These are phyloP conservation scores for Cinclus cinclus DNA, from an alignment of 2,113 vertebrate genomes.

Conservation along the genomic window DNA sequence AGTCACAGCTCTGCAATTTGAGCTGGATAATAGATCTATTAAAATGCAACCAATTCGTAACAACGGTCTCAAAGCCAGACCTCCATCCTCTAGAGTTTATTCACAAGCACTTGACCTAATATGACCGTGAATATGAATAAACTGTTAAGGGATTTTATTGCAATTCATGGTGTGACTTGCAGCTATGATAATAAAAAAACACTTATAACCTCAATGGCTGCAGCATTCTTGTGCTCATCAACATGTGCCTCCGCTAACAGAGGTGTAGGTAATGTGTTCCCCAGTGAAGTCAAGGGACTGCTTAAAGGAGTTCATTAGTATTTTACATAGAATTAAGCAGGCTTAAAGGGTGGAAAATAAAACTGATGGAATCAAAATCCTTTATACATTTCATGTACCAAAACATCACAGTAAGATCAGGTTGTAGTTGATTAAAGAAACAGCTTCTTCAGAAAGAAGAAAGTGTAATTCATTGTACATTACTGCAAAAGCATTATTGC, in stretches of 20 bases:
- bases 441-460: background rate
- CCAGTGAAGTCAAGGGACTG: background rate
- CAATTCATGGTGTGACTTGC: background rate
- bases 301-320: background rate
- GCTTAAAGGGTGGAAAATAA: background rate
- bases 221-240: background rate
- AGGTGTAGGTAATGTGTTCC: background rate
- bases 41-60: background rate
- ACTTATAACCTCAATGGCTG: background rate
- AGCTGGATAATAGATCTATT: conserved; percentile 3
- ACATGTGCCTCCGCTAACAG: background rate
- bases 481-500: background rate
- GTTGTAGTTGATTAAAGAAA: background rate
- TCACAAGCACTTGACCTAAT: conserved; percentile 6
- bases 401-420: background rate
- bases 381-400: background rate
- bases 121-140: background rate
- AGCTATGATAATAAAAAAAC: background rate
- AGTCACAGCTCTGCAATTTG: background rate
- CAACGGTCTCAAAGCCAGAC: background rate
- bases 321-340: background rate
- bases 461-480: background rate
- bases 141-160: conserved; percentile 34
- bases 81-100: background rate
- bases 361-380: background rate